A percentile compares a stretch with the other conserved stretches of the same genome.
Conservation (phyloP, 1,140 invertebrate genomes). For the Brachionus paranguensis region DNA sequence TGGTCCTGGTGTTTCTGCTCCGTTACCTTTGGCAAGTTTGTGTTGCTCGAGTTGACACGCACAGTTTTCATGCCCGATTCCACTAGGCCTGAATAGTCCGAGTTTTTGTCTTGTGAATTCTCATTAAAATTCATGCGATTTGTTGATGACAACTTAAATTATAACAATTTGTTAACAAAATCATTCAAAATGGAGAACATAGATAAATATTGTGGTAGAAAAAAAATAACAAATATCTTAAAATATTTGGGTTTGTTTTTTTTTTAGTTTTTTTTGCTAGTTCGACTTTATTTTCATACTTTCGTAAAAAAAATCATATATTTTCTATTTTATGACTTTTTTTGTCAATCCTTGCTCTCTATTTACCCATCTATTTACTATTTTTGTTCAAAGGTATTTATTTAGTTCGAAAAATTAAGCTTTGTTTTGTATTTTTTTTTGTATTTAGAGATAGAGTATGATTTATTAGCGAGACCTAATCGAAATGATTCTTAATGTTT, state of each 20-base stretch:
- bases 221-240: conserved; percentile 19
- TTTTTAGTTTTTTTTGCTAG: neutral
- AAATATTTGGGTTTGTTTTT: neutral
- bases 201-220: neutral
- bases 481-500: conserved; percentile 20
- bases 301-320: neutral
- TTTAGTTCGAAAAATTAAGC: conserved; percentile 12
- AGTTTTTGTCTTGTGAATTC: neutral
- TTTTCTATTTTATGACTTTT: conserved; percentile 37
- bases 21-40: neutral
- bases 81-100: neutral
- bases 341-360: neutral
- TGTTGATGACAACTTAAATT: conserved; percentile 13
- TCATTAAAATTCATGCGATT: conserved; percentile 27
- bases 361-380: conserved; percentile 8
- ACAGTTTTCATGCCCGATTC: conserved; percentile 16
- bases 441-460: neutral
- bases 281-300: neutral
- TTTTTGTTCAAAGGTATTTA: conserved; percentile 30
- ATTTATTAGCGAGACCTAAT: conserved; percentile 19
- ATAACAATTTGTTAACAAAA: neutral
- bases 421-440: neutral
- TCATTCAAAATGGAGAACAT: neutral
- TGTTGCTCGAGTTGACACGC: neutral
- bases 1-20: neutral